Conservation (phyloP, 2,797 vertebrate species). For the Salarias fasciatus region DNA sequence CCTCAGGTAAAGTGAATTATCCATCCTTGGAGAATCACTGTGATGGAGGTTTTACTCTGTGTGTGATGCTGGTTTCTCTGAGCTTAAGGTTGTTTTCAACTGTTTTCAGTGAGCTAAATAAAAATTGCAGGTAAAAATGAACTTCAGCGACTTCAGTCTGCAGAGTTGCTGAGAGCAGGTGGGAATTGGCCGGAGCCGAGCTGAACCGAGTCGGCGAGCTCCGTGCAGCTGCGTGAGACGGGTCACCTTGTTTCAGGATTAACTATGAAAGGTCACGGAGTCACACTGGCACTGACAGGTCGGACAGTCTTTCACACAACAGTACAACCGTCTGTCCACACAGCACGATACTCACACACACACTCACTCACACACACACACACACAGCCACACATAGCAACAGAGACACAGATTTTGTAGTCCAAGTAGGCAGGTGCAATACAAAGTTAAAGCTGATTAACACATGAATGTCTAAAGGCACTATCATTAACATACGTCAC, state of each 20-base stretch:
- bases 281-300: conserved; percentile 39
- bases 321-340: conserved; percentile 32
- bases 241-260: conserved; percentile 43
- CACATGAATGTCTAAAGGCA: conserved; percentile 59
- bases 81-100: conserved; percentile 16
- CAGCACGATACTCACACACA: background rate
- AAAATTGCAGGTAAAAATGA: conserved; percentile 57
- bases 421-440: conserved; percentile 33
- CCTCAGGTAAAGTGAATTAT: too few relatives aligned
- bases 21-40: conserved; percentile 4
- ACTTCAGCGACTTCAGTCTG: conserved; percentile 64
- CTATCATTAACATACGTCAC: conserved; percentile 59
- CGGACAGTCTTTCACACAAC: conserved; percentile 53
- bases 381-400: conserved; percentile 23
- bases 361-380: background rate
- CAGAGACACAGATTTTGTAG: conserved; percentile 29
- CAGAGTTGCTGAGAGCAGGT: conserved; percentile 64
- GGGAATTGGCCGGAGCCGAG: conserved; percentile 61
- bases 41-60: conserved; percentile 34
- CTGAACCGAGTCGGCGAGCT: conserved; percentile 32
- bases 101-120: conserved; percentile 52
- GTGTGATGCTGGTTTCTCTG: too few relatives aligned
- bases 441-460: conserved; percentile 58
- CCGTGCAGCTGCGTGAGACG: conserved; percentile 29
- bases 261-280: conserved; percentile 27